phyloP scores from a whole-genome alignment of 2,113 vertebrate species.

The Sinocyclocheilus rhinocerous region DNA sequence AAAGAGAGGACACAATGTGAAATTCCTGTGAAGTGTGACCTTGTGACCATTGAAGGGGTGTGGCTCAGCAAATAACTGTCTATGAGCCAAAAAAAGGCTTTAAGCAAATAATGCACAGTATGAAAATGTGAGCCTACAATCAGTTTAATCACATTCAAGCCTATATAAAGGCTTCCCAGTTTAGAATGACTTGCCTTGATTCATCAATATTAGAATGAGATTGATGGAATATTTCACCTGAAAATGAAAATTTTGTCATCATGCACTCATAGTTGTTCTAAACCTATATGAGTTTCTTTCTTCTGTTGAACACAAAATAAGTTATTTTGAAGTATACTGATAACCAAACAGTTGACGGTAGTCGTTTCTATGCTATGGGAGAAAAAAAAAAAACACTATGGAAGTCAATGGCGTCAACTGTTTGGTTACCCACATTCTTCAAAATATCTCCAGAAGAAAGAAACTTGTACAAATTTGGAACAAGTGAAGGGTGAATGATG shows the following conservation, averaged over 20 bases:
- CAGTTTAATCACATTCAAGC: neutral
- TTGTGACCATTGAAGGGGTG: neutral
- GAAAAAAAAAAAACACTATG: too few species aligned
- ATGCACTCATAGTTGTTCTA: neutral
- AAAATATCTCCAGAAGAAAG: neutral
- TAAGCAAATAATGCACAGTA: neutral
- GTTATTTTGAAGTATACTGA: too few species aligned
- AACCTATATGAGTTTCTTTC: too few species aligned
- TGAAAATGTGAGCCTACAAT: too few species aligned
- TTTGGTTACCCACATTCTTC: neutral
- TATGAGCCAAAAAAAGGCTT: neutral
- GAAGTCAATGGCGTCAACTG: too few species aligned
- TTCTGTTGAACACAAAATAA: too few species aligned
- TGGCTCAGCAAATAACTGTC: neutral
- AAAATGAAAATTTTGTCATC: too few species aligned
- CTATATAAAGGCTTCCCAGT: neutral
- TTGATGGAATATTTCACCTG: neutral
- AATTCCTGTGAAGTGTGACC: slow-evolving; percentile 21
- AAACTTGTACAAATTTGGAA: neutral
- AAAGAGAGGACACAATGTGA: neutral
- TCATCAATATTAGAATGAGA: neutral
- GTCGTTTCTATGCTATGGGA: too few species aligned
- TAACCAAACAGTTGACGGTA: too few species aligned
- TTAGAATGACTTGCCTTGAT: neutral
- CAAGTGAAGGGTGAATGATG: too few species aligned